Evolutionary conservation across 2,888 invertebrate species (phyloP), one percentile per base, ranked within the genome.

Genomic region (Rhagium mordax): DNA sequence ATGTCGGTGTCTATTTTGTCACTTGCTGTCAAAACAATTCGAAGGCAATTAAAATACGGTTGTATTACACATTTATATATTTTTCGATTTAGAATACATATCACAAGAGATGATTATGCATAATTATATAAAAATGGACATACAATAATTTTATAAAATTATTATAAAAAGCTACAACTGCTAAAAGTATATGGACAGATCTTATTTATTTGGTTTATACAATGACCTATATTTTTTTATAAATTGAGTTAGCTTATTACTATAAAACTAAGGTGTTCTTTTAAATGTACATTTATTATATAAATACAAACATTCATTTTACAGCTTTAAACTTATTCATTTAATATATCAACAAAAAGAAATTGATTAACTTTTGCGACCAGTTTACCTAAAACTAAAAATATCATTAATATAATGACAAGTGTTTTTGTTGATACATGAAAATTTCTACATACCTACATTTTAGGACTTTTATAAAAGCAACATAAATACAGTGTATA

Each of bases 151-250:
- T 81, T 85, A 86, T 81, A 85, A 86, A 86, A 86, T 85, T 80
- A 86, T 85, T 86, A 87, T 86, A 87, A 86, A 87, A 87, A 87
- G 86, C 86, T 87, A 87, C 85, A 80, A 74, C 82, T 78, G 77
- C 83, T 84, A 84, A 79, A 47, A 78, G 80, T 77, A 80, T 82
- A 84, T 86, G 85, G 85, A 86, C 85, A 85, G 83, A 85, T 84
- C 81, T 75, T 74, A 72, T 71, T 53, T 33, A 72, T 68, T 77
- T 74, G 71, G 77, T 81, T 81, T 77, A 80, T 81, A 80, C 74
- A 79, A 75, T 55, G 68, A 66, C 48, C 66, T 70, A 77, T 70
- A 75, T 74, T 71, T 69, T 64, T 75, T 61, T 64, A 64, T 72
- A 75, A 78, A 61, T 78, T 79, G 77, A 78, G 75, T 74, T 16